A percentile compares a stretch with the other conserved stretches of the same genome.
These are phyloP conservation scores for Esox masquinongy DNA, from an alignment of 2,797 vertebrate species.

Conservation along the genomic window DNA sequence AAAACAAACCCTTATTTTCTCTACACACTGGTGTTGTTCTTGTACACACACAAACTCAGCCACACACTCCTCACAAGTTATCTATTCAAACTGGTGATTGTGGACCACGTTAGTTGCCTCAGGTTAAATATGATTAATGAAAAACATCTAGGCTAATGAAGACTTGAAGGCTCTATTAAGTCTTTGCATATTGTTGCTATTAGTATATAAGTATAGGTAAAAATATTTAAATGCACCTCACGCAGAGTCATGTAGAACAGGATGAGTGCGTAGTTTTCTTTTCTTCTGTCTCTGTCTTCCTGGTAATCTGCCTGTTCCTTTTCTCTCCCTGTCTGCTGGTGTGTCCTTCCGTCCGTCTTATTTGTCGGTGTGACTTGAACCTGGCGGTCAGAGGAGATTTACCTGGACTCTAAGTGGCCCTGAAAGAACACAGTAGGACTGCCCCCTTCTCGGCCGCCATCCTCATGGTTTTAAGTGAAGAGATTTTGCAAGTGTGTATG, in stretches of 20 bases:
- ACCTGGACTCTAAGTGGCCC: conserved; percentile 59
- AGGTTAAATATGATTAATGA: background rate
- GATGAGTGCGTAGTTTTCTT: background rate
- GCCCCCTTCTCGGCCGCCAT: conserved; percentile 44
- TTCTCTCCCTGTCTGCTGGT: background rate
- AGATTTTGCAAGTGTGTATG: background rate
- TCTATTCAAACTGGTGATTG: background rate
- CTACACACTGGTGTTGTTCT: background rate
- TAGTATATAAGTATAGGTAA: background rate
- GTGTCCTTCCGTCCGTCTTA: conserved; percentile 23
- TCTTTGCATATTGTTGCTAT: background rate
- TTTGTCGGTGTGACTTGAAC: conserved; percentile 35
- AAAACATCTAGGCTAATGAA: background rate
- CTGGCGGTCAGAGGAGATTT: conserved; percentile 58
- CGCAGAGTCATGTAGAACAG: conserved; percentile 68
- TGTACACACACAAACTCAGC: background rate
- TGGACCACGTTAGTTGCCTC: background rate
- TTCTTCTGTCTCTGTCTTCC: conserved; percentile 9
- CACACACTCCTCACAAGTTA: background rate
- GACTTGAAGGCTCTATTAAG: background rate
- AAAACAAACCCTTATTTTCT: background rate
- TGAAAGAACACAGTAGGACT: conserved; percentile 55
- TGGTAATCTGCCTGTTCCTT: conserved; percentile 10
- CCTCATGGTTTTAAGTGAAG: conserved; percentile 2
- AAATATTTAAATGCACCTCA: conserved; percentile 64